A percentile compares a stretch with the other conserved stretches of the same genome.
phyloP scores from a whole-genome alignment of 92 coral and sea anemone genomes.

The Porites lobata region DNA sequence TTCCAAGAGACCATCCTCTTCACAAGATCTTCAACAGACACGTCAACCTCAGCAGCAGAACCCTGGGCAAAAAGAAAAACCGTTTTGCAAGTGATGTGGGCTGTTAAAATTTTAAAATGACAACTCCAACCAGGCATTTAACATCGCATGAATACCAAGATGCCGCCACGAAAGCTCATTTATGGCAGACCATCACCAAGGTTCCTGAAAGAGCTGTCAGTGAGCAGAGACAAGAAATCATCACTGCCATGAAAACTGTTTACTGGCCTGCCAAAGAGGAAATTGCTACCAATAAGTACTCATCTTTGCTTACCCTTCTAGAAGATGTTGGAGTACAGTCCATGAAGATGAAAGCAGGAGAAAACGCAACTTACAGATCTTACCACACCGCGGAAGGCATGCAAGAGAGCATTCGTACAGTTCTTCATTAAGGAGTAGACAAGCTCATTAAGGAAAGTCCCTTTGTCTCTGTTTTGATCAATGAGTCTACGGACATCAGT shows the following conservation, averaged over 20 bases:
- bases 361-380: constrained; percentile 25
- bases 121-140: too few species aligned
- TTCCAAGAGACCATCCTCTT: too few species aligned
- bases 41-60: too few species aligned
- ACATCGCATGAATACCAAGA: background rate
- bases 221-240: background rate
- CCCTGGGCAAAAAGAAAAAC: too few species aligned
- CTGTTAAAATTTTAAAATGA: too few species aligned
- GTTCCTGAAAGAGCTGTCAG: background rate
- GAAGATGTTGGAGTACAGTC: constrained; percentile 13
- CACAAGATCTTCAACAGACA: too few species aligned
- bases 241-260: background rate
- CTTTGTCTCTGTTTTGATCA: constrained; percentile 8
- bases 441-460: constrained; percentile 11
- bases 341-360: constrained; percentile 7
- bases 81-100: too few species aligned
- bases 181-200: background rate
- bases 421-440: background rate
- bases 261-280: constrained; percentile 6
- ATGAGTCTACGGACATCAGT: constrained; percentile 27
- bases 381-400: background rate
- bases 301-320: constrained; percentile 23
- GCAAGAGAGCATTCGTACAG: background rate
- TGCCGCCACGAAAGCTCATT: background rate
- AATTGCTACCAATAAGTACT: constrained; percentile 18